phyloP scores from a whole-genome alignment of 2,888 invertebrate genomes.

The Chrysolina haemoptera region DNA sequence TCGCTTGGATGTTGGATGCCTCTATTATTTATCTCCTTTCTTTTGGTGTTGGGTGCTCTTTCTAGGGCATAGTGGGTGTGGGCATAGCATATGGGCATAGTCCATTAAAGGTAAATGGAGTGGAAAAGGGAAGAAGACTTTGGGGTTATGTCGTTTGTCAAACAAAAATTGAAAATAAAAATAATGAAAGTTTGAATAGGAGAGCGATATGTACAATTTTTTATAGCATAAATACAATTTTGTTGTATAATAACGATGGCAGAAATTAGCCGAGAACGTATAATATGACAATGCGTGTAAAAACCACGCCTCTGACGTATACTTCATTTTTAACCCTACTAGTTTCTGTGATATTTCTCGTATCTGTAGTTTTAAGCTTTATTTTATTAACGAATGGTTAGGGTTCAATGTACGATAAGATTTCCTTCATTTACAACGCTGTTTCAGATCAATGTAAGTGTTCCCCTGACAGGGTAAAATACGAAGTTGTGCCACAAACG shows the following conservation, averaged over 20 bases:
- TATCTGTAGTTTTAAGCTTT: constrained; percentile 61
- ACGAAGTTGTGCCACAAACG: constrained; percentile 36
- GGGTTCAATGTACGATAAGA: not conserved
- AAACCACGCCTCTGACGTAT: constrained; percentile 51
- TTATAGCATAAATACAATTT: not conserved
- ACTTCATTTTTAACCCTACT: constrained; percentile 53
- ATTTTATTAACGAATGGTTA: constrained; percentile 64
- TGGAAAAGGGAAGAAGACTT: too few relatives aligned
- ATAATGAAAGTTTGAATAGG: not conserved
- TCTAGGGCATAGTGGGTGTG: too few relatives aligned
- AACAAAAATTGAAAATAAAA: too few relatives aligned
- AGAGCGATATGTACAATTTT: not conserved
- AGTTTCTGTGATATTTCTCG: constrained; percentile 58
- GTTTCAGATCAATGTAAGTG: constrained; percentile 61
- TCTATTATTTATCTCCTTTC: too few relatives aligned
- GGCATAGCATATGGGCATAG: too few relatives aligned
- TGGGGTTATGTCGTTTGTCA: too few relatives aligned
- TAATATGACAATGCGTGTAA: constrained; percentile 41
- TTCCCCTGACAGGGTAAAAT: constrained; percentile 51
- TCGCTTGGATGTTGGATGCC: too few relatives aligned
- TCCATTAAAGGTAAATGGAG: too few relatives aligned
- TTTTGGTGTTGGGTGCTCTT: too few relatives aligned
- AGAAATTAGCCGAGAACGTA: constrained; percentile 20
- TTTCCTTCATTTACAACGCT: not conserved
- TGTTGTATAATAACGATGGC: constrained; percentile 13